These are phyloP conservation scores for Diaphora mendica DNA, from an alignment of 2,888 invertebrate genomes.

Conservation along the genomic window DNA sequence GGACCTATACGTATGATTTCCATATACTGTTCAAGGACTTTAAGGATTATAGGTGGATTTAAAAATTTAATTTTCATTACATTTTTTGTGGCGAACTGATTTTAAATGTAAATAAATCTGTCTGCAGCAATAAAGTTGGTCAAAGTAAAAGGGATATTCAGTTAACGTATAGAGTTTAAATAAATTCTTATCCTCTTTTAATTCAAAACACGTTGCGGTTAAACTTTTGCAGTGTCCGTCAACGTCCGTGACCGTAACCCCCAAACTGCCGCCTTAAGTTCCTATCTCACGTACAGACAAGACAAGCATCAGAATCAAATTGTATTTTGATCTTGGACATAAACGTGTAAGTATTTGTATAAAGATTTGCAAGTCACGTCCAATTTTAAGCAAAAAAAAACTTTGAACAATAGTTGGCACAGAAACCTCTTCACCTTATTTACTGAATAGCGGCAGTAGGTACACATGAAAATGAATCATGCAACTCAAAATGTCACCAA, in stretches of 20 bases:
- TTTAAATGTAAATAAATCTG: constrained; percentile 38
- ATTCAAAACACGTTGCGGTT: constrained; percentile 63
- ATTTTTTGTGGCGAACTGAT: constrained; percentile 34
- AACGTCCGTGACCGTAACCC: constrained; percentile 74
- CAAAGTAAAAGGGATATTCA: constrained; percentile 60
- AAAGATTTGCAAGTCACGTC: constrained; percentile 56
- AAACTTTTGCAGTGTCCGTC: constrained; percentile 66
- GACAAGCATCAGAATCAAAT: constrained; percentile 79
- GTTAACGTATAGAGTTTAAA: constrained; percentile 54
- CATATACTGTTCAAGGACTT: background rate
- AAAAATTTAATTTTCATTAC: constrained; percentile 3
- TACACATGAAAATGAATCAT: constrained; percentile 14
- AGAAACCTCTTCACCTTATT: constrained; percentile 65
- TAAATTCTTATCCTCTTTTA: constrained; percentile 59
- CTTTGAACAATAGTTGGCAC: constrained; percentile 72
- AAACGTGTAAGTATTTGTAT: constrained; percentile 73
- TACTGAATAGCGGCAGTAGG: constrained; percentile 33
- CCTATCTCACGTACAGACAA: constrained; percentile 72
- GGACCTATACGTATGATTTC: too few species aligned
- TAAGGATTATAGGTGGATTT: background rate
- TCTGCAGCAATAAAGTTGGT: constrained; percentile 57
- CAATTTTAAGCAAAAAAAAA: constrained; percentile 64
- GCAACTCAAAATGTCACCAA: background rate
- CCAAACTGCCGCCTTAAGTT: constrained; percentile 63
- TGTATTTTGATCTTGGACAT: constrained; percentile 77